Evolutionary conservation across 2,888 invertebrate genomes (phyloP), one percentile per base, ranked within the genome.

Genomic region (Ectobius pallidus): DNA sequence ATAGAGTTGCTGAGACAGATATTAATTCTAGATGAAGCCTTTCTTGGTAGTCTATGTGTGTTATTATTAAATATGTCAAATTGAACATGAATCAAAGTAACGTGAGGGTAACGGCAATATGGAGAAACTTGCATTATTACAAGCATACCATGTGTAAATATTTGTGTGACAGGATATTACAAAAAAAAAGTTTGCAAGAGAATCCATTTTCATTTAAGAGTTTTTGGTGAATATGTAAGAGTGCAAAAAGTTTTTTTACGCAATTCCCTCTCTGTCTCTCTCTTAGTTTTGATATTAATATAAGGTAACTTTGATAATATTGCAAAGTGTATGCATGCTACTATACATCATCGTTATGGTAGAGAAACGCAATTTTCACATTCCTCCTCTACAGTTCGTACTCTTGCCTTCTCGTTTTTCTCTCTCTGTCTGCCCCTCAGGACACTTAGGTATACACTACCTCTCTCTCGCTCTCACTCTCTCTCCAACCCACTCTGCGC

Each of bases 361-460:
- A 44, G 67, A 67, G 67, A 72, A 67, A 69, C 72, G 72, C 70
- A 72, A 70, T 70, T 70, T 74, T 70, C 72, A 69, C 74, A 72
- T 72, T 74, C 74, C 69, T 58, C 55, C 39, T 30, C 70, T 55
- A 25, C 42, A 49, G 68, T 72, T 63, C 58, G 65, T 65, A 62
- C 72, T 69, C 69, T 61, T 61, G 58, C 69, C 55, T 46, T 46
- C 42, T 52, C 67, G 32, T 39, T 61, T 67, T 18, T 42, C 69
- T 62, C 62, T 62, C 73, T 69, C 55, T 58, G 39, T 52, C 55
- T 25, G 69, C 27, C 69, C 73, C 55, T 6, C 58, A 52, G 73
- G 73, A 70, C 44, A 72, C 63, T 63, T 68, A 73, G 69, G 73
- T 63, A 69, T 71, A 69, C 71, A 74, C 62, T 49, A 39, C 46